These are phyloP conservation scores for Nemurella pictetii DNA, from an alignment of 2,888 invertebrate species.

Conservation along the genomic window DNA sequence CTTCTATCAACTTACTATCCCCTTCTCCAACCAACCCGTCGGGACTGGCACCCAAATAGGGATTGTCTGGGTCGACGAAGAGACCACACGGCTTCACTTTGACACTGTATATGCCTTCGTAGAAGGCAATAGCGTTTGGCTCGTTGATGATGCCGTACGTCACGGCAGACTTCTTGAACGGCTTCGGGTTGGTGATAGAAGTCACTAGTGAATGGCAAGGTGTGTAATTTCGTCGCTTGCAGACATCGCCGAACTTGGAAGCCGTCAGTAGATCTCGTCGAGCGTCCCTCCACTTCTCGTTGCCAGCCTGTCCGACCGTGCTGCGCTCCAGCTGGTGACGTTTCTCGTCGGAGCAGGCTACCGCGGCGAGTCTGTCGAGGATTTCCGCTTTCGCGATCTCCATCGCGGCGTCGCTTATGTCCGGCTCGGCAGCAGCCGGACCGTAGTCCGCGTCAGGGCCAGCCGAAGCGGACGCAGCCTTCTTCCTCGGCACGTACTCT, in stretches of 20 bases:
- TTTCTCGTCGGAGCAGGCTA: constrained; percentile 4
- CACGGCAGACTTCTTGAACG: not conserved
- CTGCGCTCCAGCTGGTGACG: not conserved
- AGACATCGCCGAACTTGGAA: constrained; percentile 33
- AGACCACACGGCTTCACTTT: not conserved
- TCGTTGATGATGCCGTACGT: not conserved
- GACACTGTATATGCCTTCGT: not conserved
- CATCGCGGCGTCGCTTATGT: constrained; percentile 18
- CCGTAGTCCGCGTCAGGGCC: constrained; percentile 34
- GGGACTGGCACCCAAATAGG: constrained; percentile 12
- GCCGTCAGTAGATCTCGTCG: constrained; percentile 29
- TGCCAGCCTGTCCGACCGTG: constrained; percentile 8
- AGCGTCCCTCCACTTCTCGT: constrained; percentile 29
- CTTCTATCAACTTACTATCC: not conserved
- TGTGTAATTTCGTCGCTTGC: not conserved
- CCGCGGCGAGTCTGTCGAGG: constrained; percentile 1
- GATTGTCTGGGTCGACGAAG: not conserved
- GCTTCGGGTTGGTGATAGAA: not conserved
- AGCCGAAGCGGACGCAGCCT: not conserved
- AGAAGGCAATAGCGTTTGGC: not conserved
- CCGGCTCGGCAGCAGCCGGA: constrained; percentile 25
- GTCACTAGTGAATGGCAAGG: not conserved
- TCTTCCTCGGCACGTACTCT: not conserved
- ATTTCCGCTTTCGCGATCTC: not conserved
- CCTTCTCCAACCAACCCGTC: constrained; percentile 18